A percentile compares a stretch with the other conserved stretches of the same genome.
phyloP scores from a whole-genome alignment of 2,888 invertebrate species.

The Cepaea hortensis region DNA sequence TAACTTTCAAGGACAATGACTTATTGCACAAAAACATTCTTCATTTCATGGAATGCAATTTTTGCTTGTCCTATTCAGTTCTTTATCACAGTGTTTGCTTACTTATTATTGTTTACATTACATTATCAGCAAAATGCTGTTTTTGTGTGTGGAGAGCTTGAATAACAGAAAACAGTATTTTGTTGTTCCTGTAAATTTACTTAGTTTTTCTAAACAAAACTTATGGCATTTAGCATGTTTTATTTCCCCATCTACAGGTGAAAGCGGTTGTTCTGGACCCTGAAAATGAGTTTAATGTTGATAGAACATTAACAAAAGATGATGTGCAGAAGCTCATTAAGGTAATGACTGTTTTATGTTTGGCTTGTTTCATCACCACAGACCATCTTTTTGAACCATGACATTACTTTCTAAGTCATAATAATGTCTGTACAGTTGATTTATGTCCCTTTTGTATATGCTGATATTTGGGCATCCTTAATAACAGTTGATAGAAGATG shows the following conservation, averaged over 20 bases:
- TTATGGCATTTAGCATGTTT: not conserved
- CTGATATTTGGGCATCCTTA: not conserved
- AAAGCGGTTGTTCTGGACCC: slow-evolving; percentile 77
- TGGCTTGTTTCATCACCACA: no score
- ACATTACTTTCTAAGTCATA: no score
- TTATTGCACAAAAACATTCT: no score
- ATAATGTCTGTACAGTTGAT: no score
- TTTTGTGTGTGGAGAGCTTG: no score
- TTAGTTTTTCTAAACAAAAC: not conserved
- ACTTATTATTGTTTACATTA: not conserved
- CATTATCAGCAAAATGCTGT: not conserved
- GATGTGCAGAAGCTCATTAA: slow-evolving; percentile 77
- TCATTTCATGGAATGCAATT: no score
- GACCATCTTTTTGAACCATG: no score
- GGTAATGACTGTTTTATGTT: slow-evolving; percentile 57
- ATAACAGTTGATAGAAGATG: no score
- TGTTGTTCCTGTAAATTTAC: not conserved
- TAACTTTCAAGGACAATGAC: no score
- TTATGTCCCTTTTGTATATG: not conserved
- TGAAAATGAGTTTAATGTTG: slow-evolving; percentile 76
- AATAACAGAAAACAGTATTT: not conserved
- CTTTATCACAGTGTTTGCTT: no score
- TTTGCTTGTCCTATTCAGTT: no score
- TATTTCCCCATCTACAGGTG: slow-evolving; percentile 60
- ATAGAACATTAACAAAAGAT: slow-evolving; percentile 76